Evolutionary conservation across 1,140 invertebrate genomes (phyloP).

Genomic region (Meloidogyne exigua): DNA sequence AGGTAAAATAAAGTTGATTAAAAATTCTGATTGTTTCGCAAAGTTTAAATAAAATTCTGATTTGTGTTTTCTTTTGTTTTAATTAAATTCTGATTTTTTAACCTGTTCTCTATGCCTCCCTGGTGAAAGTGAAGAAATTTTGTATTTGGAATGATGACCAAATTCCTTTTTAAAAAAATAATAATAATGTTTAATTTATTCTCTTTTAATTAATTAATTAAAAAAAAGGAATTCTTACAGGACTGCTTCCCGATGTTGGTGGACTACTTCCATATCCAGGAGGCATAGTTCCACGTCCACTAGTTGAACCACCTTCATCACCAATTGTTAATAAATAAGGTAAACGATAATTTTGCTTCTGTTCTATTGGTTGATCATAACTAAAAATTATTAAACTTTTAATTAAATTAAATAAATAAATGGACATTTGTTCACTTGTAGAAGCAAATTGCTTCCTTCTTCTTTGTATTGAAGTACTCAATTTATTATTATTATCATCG

Average conservation of each 20-base stretch:
- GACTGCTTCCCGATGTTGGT: constrained; percentile 26
- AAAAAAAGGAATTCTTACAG: neutral
- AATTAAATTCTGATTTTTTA: neutral
- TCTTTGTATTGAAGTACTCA: no score
- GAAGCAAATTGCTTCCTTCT: no score
- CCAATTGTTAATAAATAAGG: neutral
- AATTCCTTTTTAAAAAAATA: constrained; percentile 20
- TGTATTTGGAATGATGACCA: constrained; percentile 28
- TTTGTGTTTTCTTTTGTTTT: no score
- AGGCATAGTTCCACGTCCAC: constrained; percentile 36
- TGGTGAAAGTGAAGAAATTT: constrained; percentile 30
- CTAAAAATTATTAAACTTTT: neutral
- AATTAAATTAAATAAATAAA: no score
- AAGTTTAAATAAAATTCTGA: no score
- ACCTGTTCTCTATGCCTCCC: constrained; percentile 1
- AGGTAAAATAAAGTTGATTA: no score
- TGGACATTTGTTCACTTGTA: no score
- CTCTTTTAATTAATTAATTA: neutral
- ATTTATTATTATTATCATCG: no score
- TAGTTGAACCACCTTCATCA: constrained; percentile 35
- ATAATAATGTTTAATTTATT: neutral
- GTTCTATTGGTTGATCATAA: constrained; percentile 6
- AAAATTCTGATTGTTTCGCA: no score
- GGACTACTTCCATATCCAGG: constrained; percentile 34
- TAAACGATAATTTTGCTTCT: neutral